These are phyloP conservation scores for Manis pentadactyla DNA, from an alignment of 2,797 vertebrate species.

Conservation along the genomic window DNA sequence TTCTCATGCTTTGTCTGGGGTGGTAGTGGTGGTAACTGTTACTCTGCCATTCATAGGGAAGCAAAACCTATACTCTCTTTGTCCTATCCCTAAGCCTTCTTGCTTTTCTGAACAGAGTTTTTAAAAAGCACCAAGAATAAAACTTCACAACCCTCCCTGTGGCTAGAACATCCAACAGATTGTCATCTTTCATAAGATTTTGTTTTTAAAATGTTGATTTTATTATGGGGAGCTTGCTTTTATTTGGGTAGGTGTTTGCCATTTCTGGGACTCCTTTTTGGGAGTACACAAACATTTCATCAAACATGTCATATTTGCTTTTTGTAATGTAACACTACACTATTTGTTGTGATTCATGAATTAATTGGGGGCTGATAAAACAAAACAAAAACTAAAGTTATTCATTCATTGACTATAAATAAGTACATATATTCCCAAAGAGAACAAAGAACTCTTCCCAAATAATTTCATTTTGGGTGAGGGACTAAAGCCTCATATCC, in stretches of 20 bases:
- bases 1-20: fast-evolving
- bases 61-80: background rate
- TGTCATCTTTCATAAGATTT: background rate
- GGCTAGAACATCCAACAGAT: background rate
- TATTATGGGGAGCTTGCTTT: background rate
- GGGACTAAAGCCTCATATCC: background rate
- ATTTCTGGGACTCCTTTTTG: background rate
- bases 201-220: background rate
- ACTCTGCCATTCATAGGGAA: background rate
- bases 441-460: background rate
- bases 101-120: background rate
- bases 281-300: background rate
- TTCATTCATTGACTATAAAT: background rate
- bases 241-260: background rate
- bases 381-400: background rate
- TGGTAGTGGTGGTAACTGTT: background rate
- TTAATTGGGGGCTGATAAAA: background rate
- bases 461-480: background rate
- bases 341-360: background rate
- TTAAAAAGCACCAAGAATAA: background rate
- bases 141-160: background rate
- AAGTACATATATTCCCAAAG: background rate
- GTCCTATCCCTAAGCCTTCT: background rate
- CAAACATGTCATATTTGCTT: background rate
- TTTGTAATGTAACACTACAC: background rate